Conservation (phyloP, 2,797 vertebrate genomes). For the Mastacembelus armatus region DNA sequence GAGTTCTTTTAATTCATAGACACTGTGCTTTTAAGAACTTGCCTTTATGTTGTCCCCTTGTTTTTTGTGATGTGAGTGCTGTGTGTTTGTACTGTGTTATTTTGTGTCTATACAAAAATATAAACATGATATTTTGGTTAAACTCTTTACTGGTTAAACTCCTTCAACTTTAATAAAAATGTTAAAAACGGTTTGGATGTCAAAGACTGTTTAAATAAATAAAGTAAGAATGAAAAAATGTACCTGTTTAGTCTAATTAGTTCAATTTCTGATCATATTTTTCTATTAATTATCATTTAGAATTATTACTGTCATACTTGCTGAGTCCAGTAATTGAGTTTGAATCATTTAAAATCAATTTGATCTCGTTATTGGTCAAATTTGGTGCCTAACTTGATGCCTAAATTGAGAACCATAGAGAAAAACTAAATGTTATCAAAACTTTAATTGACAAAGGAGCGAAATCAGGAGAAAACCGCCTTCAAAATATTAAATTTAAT, state of each 20-base stretch:
- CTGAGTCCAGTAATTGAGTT: background rate
- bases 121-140: background rate
- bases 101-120: background rate
- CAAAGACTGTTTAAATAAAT: background rate
- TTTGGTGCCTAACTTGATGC: background rate
- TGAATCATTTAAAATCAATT: background rate
- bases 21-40: too few relatives aligned
- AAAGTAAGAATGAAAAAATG: too few relatives aligned
- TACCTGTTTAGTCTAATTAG: conserved; percentile 29
- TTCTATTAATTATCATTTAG: conserved; percentile 12
- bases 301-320: conserved; percentile 1
- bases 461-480: background rate
- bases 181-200: background rate
- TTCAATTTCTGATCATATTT: conserved; percentile 14
- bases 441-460: conserved; percentile 13
- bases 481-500: background rate
- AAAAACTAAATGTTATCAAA: too few relatives aligned
- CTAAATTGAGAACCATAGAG: background rate
- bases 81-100: background rate
- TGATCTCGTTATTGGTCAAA: background rate
- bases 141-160: background rate
- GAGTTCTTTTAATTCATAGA: too few relatives aligned
- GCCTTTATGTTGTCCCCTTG: too few relatives aligned
- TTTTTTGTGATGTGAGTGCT: too few relatives aligned
- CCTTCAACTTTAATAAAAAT: background rate